Percentiles rank a stretch among this genome's conserved stretches.
Conservation (phyloP, 2,113 vertebrate species). For the Mirounga angustirostris region DNA sequence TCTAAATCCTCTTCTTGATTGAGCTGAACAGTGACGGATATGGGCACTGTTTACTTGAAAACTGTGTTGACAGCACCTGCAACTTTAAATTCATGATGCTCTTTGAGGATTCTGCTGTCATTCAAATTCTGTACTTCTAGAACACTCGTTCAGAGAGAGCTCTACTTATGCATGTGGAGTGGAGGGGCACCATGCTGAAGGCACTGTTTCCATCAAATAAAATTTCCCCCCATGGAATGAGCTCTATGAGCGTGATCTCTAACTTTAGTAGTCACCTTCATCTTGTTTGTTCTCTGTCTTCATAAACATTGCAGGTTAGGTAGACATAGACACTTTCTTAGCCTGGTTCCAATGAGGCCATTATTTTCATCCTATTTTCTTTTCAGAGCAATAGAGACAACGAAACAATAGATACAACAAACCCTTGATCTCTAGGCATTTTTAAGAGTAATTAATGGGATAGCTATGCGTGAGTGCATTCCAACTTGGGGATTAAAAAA, state of each 20-base stretch:
- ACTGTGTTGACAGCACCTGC: neutral
- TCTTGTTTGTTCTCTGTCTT: neutral
- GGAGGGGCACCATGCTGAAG: neutral
- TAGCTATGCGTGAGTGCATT: neutral
- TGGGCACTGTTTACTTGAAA: fast-evolving
- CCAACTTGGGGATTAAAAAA: neutral
- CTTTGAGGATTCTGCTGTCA: neutral
- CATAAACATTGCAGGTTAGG: neutral
- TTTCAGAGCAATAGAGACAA: neutral
- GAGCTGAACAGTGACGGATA: fast-evolving
- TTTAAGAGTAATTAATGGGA: neutral
- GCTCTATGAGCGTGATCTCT: neutral
- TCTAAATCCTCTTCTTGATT: neutral
- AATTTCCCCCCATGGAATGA: neutral
- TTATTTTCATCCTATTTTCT: neutral
- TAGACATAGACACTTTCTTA: neutral
- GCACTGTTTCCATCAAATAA: neutral
- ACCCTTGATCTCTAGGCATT: neutral
- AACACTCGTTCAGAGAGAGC: neutral
- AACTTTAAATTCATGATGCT: neutral
- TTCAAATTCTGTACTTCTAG: neutral
- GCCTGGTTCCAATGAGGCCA: neutral
- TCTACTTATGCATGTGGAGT: fast-evolving
- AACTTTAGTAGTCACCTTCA: neutral
- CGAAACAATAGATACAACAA: neutral